Evolutionary conservation across 2,888 invertebrate genomes (phyloP).

Genomic region (Scrobipalpa costella): DNA sequence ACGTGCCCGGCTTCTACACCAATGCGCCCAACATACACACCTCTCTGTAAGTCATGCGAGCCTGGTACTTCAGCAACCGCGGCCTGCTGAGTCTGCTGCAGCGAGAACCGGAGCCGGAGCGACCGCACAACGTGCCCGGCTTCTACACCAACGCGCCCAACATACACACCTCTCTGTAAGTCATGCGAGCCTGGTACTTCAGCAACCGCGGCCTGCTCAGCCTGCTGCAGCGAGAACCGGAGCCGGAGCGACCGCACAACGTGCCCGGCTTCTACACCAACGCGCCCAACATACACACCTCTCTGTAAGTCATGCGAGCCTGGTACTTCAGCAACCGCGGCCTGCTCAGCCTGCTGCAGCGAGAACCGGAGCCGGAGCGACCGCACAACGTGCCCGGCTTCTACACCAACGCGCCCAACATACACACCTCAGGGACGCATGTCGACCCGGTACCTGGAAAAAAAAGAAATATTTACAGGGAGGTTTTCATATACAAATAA

Average conservation of each 20-base stretch:
- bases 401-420: constrained; percentile 55
- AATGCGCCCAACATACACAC: constrained; percentile 39
- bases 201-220: constrained; percentile 56
- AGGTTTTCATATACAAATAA: no score
- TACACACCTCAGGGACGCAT: constrained; percentile 27
- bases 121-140: constrained; percentile 72
- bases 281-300: constrained; percentile 33
- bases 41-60: constrained; percentile 9
- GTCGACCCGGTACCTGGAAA: no score
- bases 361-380: constrained; percentile 66
- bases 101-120: constrained; percentile 64
- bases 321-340: background rate
- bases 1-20: constrained; percentile 74
- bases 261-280: constrained; percentile 73
- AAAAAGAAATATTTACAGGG: no score
- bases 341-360: constrained; percentile 46
- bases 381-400: constrained; percentile 75
- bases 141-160: constrained; percentile 62
- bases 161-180: constrained; percentile 23
- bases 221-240: constrained; percentile 59
- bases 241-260: constrained; percentile 70
- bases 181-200: constrained; percentile 40
- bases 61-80: constrained; percentile 58
- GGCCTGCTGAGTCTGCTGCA: constrained; percentile 53
- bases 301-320: constrained; percentile 4